These are phyloP conservation scores for Chiloscyllium plagiosum DNA, from an alignment of 2,113 vertebrate genomes.

Conservation along the genomic window DNA sequence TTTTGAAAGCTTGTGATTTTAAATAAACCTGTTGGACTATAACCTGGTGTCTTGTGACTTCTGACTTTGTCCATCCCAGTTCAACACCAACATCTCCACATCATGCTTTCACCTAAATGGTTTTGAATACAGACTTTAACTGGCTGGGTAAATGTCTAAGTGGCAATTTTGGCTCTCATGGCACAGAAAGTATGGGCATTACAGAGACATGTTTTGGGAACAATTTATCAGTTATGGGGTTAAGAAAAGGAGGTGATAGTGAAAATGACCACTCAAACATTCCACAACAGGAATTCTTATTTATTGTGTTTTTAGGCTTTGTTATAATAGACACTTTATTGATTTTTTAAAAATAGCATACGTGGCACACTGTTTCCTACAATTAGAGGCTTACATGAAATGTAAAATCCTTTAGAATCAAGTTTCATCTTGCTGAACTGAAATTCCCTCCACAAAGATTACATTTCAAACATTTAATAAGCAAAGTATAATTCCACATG, in stretches of 20 bases:
- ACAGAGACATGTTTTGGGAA: not conserved
- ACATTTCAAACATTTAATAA: slow-evolving; percentile 37
- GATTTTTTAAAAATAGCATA: slow-evolving; percentile 11
- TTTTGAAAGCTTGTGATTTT: too few species aligned
- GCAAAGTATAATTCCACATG: slow-evolving; percentile 37
- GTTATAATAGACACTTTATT: not conserved
- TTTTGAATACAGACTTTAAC: not conserved
- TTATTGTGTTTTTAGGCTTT: not conserved
- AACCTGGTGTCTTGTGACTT: too few species aligned
- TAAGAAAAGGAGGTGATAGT: not conserved
- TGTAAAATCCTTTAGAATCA: not conserved
- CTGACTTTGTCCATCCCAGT: too few species aligned
- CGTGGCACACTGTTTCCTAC: not conserved
- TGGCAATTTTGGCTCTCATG: not conserved
- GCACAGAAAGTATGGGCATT: not conserved
- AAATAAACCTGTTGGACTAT: too few species aligned
- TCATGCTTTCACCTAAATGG: not conserved
- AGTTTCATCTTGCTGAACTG: slow-evolving; percentile 31
- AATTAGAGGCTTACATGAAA: slow-evolving; percentile 33
- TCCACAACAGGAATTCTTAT: not conserved
- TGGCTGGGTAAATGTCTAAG: not conserved
- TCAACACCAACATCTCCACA: not conserved
- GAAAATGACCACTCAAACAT: not conserved
- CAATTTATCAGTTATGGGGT: not conserved
- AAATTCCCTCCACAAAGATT: slow-evolving; percentile 34